Base-by-base conservation (phyloP, 1,140 invertebrate species). In the Meloidogyne floridensis region DNA sequence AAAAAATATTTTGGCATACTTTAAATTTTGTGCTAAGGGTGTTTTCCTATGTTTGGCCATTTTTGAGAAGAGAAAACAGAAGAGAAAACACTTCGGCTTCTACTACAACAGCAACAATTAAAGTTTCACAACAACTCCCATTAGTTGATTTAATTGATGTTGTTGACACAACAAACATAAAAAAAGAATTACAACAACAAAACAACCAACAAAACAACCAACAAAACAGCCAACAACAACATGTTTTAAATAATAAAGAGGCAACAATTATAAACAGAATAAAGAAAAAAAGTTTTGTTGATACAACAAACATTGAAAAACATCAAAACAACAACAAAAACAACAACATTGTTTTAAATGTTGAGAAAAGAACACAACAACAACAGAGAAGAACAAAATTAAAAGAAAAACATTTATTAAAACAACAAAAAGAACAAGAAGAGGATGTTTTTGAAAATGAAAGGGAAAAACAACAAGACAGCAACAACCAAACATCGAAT, bases 1-100 rank as follows among this genome's bases (percentile, higher is more conserved):
- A 18, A 32, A 65, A 6, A 15, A 13, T 84, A n/a, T 84, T 84
- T 59, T 75, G 81, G 80, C 11, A 70, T 5, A 54, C 81, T 18
- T 13, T 79, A 11, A 84, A 84, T 59, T 83, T 84, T 72, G 71
- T 82, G 18, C 51, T 84, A 13, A 86, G 85, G 82, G 11, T 84
- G 9, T 84, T 86, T 56, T 76, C 84, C 3, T 65, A 83, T 20
- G 54, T 84, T n/a, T 84, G 85, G 80, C 53, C 72, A 10, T 53
- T 84, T 42, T 20, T 84, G 2, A 53, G 80, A 42, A 70, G 79
- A 1, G 80, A 75, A 9, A 69, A 82, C 13, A 13, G 32, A 32
- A 32, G 32, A 32, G 32, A 32, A 32, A 32, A 47, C 8, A 43
- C 20, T 75, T 20, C 74, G 10, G 3, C 74, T 51, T 32, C 32